Conservation (phyloP, 2,888 invertebrate species). For the Globia sparganii region DNA sequence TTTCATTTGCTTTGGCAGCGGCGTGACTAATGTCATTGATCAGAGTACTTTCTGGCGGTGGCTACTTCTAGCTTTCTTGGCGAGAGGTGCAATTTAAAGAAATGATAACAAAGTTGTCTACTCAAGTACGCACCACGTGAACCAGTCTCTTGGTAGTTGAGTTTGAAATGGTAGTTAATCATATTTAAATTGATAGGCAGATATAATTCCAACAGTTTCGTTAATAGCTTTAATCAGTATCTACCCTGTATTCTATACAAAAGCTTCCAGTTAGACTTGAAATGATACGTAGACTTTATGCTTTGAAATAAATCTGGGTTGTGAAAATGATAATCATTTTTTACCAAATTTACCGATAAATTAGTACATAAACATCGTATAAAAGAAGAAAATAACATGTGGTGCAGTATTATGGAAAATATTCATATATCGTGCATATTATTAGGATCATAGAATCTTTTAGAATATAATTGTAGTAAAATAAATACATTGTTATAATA, state of each 20-base stretch:
- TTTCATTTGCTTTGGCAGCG: constrained; percentile 62
- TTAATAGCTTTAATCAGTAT: not conserved
- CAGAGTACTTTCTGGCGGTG: constrained; percentile 53
- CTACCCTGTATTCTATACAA: not conserved
- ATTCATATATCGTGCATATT: not conserved
- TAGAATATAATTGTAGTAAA: not conserved
- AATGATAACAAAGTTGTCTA: constrained; percentile 18
- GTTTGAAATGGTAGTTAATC: not conserved
- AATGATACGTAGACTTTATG: not conserved
- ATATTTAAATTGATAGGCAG: not conserved
- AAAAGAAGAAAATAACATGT: not conserved
- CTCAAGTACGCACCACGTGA: not conserved
- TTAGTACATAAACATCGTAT: not conserved
- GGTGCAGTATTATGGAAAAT: not conserved
- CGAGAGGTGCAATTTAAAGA: constrained; percentile 14
- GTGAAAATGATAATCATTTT: not conserved
- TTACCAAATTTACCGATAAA: not conserved
- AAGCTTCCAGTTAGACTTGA: not conserved
- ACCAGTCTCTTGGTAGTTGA: not conserved
- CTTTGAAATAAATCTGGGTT: not conserved
- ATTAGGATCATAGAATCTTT: not conserved
- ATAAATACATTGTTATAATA: not conserved
- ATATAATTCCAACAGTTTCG: not conserved
- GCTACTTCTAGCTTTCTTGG: constrained; percentile 33
- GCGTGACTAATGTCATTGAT: constrained; percentile 66